A percentile compares a stretch with the other conserved stretches of the same genome.
phyloP scores from a whole-genome alignment of 2,113 vertebrate species.

The Thamnaconus septentrionalis region DNA sequence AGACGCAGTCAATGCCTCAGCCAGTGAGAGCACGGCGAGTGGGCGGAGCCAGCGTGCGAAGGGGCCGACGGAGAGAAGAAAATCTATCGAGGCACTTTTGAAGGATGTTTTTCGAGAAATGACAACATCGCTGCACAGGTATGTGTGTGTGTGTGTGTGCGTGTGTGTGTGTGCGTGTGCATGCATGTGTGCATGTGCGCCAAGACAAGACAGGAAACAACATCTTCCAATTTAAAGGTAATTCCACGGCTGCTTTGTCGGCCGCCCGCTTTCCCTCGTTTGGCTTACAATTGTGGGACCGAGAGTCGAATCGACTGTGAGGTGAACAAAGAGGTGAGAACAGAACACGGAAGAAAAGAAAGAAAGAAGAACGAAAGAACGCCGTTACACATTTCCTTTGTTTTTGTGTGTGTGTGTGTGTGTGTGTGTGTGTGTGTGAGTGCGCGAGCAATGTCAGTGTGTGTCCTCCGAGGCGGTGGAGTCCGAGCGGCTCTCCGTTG shows the following conservation, averaged over 20 bases:
- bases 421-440: conserved; percentile 32
- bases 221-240: conserved; percentile 45
- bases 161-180: conserved; percentile 4
- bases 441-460: conserved; percentile 67
- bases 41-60: conserved; percentile 35
- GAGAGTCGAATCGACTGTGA: conserved; percentile 29
- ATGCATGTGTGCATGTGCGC: conserved; percentile 10
- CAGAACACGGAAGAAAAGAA: conserved; percentile 15
- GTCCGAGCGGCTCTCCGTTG: conserved; percentile 73
- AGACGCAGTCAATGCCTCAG: conserved; percentile 5
- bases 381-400: conserved; percentile 38
- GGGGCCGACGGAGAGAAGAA: conserved; percentile 61
- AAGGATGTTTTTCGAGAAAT: conserved; percentile 71
- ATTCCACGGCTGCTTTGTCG: conserved; percentile 52
- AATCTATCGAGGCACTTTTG: conserved; percentile 79
- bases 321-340: conserved; percentile 29
- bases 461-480: conserved; percentile 64
- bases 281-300: conserved; percentile 57
- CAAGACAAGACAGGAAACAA: conserved; percentile 51
- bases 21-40: conserved; percentile 24
- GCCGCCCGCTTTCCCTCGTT: conserved; percentile 23
- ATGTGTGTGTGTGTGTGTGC: conserved; percentile 3
- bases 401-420: conserved; percentile 28
- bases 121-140: conserved; percentile 32
- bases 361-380: conserved; percentile 25